These are phyloP conservation scores for Papilio polytes DNA, from an alignment of 1,140 invertebrate species.

Conservation along the genomic window DNA sequence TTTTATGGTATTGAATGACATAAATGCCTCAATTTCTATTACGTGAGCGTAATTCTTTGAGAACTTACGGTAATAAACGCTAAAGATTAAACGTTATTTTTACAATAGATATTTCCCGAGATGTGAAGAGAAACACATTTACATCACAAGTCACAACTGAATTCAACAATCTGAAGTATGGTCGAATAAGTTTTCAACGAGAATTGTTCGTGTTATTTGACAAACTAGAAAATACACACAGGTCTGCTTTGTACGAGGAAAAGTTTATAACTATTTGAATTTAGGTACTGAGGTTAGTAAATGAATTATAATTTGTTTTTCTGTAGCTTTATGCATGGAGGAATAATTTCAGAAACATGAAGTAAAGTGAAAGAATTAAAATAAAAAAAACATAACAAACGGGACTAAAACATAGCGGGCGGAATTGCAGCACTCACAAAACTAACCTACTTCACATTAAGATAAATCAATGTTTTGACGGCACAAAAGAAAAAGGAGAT, in stretches of 20 bases:
- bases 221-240: not conserved
- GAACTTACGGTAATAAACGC: not conserved
- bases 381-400: too few relatives aligned
- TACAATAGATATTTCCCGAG: not conserved
- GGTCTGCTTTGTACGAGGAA: not conserved
- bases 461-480: too few relatives aligned
- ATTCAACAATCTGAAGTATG: not conserved
- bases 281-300: not conserved
- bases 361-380: too few relatives aligned
- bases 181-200: conserved; percentile 10
- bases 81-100: not conserved
- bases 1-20: not conserved
- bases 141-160: conserved; percentile 10
- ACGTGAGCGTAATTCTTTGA: not conserved
- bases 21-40: not conserved
- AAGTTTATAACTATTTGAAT: not conserved
- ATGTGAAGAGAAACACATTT: not conserved
- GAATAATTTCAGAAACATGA: too few relatives aligned
- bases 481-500: too few relatives aligned
- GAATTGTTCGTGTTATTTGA: conserved; percentile 11
- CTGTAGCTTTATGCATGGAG: not conserved
- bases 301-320: too few relatives aligned
- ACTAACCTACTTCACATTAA: too few relatives aligned
- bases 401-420: too few relatives aligned
- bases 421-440: too few relatives aligned